phyloP scores from a whole-genome alignment of 2,797 vertebrate species.

The Somateria mollissima region DNA sequence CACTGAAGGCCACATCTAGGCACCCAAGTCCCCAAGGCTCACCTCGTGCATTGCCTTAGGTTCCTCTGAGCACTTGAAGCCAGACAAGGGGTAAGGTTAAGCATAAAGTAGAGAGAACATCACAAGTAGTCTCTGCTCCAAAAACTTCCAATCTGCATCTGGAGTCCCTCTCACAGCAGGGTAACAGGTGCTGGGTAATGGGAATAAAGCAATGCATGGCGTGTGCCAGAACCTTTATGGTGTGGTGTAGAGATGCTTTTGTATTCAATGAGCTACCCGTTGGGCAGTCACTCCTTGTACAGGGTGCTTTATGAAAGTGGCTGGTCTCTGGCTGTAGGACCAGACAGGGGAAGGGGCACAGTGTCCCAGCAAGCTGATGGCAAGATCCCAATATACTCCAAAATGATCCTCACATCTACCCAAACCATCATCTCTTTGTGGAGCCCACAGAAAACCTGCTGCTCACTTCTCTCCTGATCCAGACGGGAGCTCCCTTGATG shows the following conservation, averaged over 20 bases:
- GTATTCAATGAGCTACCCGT: neutral
- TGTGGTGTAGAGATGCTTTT: neutral
- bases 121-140: neutral
- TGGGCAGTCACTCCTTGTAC: neutral
- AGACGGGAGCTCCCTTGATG: neutral
- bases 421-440: neutral
- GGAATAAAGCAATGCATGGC: neutral
- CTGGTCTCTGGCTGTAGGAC: neutral
- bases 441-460: neutral
- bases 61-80: neutral
- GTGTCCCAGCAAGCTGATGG: neutral
- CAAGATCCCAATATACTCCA: neutral
- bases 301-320: neutral
- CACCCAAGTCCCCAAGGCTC: neutral
- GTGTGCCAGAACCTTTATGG: neutral
- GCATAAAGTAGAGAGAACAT: neutral
- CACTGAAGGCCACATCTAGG: neutral
- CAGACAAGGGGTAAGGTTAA: neutral
- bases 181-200: neutral
- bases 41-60: neutral
- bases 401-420: neutral
- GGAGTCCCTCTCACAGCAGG: neutral
- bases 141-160: neutral
- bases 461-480: accelerated
- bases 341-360: neutral